Evolutionary conservation across 2,888 invertebrate species (phyloP).

Genomic region (Perizoma flavofasciatum): DNA sequence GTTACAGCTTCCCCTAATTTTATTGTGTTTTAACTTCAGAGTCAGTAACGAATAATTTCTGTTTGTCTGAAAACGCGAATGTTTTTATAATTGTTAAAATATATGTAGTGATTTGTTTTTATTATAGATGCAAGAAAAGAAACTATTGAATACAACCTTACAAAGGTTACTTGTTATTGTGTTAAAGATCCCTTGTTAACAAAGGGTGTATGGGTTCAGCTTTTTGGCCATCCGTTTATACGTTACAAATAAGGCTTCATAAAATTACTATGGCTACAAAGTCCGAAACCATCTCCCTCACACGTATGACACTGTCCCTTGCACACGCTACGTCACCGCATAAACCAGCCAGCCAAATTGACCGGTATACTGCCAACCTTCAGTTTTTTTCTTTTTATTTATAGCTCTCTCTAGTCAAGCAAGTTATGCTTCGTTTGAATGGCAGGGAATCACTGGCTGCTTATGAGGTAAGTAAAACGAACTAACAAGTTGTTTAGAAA

Average conservation of each 20-base stretch:
- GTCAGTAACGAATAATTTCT: slow-evolving; percentile 6
- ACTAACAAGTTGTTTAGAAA: slow-evolving; percentile 4
- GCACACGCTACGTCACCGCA: slow-evolving; percentile 76
- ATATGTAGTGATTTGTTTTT: slow-evolving; percentile 11
- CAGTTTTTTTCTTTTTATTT: slow-evolving; percentile 82
- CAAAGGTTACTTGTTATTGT: slow-evolving; percentile 54
- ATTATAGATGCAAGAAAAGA: slow-evolving; percentile 50
- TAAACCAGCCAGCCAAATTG: slow-evolving; percentile 82
- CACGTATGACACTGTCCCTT: slow-evolving; percentile 51
- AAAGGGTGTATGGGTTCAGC: slow-evolving; percentile 75
- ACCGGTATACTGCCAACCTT: slow-evolving; percentile 83
- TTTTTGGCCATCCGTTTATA: slow-evolving; percentile 77
- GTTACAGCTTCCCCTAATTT: slow-evolving; percentile 19
- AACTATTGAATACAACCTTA: slow-evolving; percentile 46
- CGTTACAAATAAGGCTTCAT: slow-evolving; percentile 77
- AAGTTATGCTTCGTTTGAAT: slow-evolving; percentile 73
- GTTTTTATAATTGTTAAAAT: too few species aligned
- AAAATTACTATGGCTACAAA: slow-evolving; percentile 68
- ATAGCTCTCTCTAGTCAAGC: slow-evolving; percentile 78
- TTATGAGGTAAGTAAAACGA: slow-evolving; percentile 14
- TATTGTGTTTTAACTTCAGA: slow-evolving; percentile 18
- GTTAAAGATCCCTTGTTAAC: slow-evolving; percentile 55
- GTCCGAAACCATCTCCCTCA: slow-evolving; percentile 54
- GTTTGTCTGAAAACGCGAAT: neutral
- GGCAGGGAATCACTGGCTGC: slow-evolving; percentile 37